Base-by-base conservation (phyloP, 2,888 invertebrate genomes). In the Oligia strigilis region DNA sequence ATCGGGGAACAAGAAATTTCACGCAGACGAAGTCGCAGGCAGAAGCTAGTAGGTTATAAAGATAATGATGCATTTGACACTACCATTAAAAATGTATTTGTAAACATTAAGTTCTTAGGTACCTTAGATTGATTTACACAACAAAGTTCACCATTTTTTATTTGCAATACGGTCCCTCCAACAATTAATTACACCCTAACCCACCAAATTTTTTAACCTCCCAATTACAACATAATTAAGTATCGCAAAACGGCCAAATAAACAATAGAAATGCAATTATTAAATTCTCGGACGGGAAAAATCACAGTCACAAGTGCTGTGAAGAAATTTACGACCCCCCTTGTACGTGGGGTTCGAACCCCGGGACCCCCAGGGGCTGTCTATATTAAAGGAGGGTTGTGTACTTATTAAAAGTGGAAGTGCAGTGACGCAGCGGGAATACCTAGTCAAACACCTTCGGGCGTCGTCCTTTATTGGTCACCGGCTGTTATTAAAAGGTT, bases 381-480 rank as follows among this genome's bases (percentile, higher is more conserved):
- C 93, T 95, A 95, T 96, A 96, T 96, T 96, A 96, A 96, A 95
- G 92, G 92, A 94, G 96, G 96, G 94, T 93, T 91, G 93, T 88
- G 90, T 92, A 93, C 93, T 95, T 96, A 96, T 96, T 95, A 96
- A 95, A 95, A 93, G 92, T 90, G 92, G 93, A 92, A 94, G 93
- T 94, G 95, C 93, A 94, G 84, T 77, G 87, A 85, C 87, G 87
- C 91, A 90, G 89, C 86, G 86, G 91, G 91, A 88, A 90, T 87
- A 89, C 89, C 91, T 80, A 84, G 71, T 80, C 92, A 95, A 95
- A 95, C 94, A 94, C 95, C 94, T 95, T 85, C 87, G 87, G 94
- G 95, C 93, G 87, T 90, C 85, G 89, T 85, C 87, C 85, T 87
- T 91, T 82, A 81, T 81, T 90, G 90, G 91, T 90, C 89, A 90